These are phyloP conservation scores for Drosophila santomea DNA, from an alignment of 1,140 invertebrate genomes.

Conservation along the genomic window DNA sequence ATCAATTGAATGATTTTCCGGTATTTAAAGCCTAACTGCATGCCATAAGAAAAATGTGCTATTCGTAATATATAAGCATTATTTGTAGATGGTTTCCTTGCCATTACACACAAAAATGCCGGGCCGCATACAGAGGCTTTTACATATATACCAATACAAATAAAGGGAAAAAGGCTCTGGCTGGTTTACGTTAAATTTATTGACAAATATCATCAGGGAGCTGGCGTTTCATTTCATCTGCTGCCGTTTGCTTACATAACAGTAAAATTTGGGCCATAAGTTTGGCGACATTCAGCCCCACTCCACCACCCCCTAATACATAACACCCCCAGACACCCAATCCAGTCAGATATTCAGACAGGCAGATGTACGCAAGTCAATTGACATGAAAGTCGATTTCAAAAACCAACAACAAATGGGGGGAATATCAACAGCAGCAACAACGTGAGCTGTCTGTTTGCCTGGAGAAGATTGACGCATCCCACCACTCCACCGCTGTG, in stretches of 20 bases:
- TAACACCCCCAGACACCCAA: neutral
- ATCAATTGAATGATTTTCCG: neutral
- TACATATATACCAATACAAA: slow-evolving; percentile 8
- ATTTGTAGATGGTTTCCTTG: slow-evolving; percentile 31
- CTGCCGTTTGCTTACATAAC: slow-evolving; percentile 73
- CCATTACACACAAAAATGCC: slow-evolving; percentile 38
- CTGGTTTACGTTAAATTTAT: slow-evolving; percentile 75
- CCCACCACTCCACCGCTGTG: neutral
- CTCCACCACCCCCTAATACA: neutral
- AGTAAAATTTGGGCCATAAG: slow-evolving; percentile 76
- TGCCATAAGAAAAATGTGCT: slow-evolving; percentile 6
- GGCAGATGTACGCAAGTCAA: slow-evolving; percentile 74
- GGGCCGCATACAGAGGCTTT: slow-evolving; percentile 17
- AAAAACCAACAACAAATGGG: slow-evolving; percentile 74
- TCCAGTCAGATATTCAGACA: slow-evolving; percentile 40
- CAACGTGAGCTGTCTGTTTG: slow-evolving; percentile 59
- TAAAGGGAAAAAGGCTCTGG: slow-evolving; percentile 37
- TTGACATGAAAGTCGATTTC: slow-evolving; percentile 82
- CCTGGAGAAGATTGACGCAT: slow-evolving; percentile 50
- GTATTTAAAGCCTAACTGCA: too few species aligned
- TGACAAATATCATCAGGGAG: slow-evolving; percentile 78
- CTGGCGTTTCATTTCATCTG: slow-evolving; percentile 76
- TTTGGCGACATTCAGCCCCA: slow-evolving; percentile 44
- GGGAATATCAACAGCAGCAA: slow-evolving; percentile 55
- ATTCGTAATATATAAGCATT: slow-evolving; percentile 21